A percentile compares a stretch with the other conserved stretches of the same genome.
Evolutionary conservation across 37 sponge, comb jelly and placozoan species (phyloP).

Genomic region (Agelas oroides): DNA sequence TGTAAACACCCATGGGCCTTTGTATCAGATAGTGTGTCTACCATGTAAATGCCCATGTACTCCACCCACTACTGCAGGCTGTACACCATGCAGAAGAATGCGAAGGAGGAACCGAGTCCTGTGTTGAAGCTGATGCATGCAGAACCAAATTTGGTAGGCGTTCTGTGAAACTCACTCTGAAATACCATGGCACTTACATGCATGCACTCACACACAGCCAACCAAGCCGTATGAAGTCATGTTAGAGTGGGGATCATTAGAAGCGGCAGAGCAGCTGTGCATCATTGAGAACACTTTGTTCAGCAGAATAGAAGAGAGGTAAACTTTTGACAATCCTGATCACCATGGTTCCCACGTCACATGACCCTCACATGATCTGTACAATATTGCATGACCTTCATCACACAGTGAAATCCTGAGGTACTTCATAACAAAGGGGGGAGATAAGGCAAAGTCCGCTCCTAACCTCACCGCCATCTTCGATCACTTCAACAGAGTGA

Average conservation of each 20-base stretch:
- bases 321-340: neutral
- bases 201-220: neutral
- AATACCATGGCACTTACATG: too few species aligned
- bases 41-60: neutral
- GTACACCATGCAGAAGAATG: conserved; percentile 49
- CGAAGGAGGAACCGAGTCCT: conserved; percentile 11
- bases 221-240: conserved; percentile 55
- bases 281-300: conserved; percentile 58
- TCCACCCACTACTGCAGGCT: neutral
- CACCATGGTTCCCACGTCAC: neutral
- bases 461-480: conserved; percentile 59
- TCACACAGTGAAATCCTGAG: conserved; percentile 53
- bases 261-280: conserved; percentile 67
- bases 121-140: conserved; percentile 21
- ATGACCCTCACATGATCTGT: too few species aligned
- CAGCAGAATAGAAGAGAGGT: conserved; percentile 34
- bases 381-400: too few species aligned
- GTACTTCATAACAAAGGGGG: conserved; percentile 37
- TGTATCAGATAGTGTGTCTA: too few species aligned
- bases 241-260: conserved; percentile 54
- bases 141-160: neutral
- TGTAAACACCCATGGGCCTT: too few species aligned
- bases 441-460: conserved; percentile 35
- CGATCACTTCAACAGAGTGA: conserved; percentile 70
- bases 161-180: neutral